A percentile compares a stretch with the other conserved stretches of the same genome.
phyloP scores from a whole-genome alignment of 2,113 vertebrate species.

The Chiloscyllium plagiosum region DNA sequence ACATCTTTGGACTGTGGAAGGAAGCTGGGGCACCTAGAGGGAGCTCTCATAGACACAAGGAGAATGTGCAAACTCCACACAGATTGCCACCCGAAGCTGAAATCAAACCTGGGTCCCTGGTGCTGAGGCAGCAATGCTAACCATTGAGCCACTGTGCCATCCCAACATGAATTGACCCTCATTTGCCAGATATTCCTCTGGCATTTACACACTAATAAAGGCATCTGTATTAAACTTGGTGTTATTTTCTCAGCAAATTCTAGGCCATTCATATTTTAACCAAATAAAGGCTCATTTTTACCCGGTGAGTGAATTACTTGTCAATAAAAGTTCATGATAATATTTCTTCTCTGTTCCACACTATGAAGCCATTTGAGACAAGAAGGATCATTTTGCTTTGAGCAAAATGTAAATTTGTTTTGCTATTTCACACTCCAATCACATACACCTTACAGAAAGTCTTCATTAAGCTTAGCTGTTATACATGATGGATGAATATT shows the following conservation, averaged over 20 bases:
- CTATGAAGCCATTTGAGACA: neutral
- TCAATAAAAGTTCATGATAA: neutral
- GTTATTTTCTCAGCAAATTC: neutral
- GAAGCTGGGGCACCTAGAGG: too few species aligned
- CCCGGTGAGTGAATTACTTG: neutral
- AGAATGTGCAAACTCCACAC: too few species aligned
- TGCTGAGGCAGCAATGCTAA: too few species aligned
- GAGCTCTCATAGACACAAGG: too few species aligned
- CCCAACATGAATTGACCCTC: neutral
- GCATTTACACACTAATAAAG: neutral
- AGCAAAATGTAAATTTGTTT: neutral
- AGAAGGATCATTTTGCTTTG: neutral
- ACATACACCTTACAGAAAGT: neutral
- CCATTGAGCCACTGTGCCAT: too few species aligned
- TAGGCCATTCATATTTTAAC: neutral
- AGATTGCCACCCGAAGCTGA: too few species aligned
- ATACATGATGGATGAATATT: neutral
- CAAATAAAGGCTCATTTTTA: neutral
- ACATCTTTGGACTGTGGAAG: too few species aligned
- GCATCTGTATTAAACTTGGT: neutral
- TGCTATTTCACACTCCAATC: neutral
- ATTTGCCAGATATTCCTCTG: neutral
- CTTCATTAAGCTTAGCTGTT: neutral
- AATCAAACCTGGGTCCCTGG: too few species aligned
- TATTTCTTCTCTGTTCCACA: neutral